A percentile compares a stretch with the other conserved stretches of the same genome.
phyloP scores from a whole-genome alignment of 1,140 invertebrate species.

The Apis laboriosa region DNA sequence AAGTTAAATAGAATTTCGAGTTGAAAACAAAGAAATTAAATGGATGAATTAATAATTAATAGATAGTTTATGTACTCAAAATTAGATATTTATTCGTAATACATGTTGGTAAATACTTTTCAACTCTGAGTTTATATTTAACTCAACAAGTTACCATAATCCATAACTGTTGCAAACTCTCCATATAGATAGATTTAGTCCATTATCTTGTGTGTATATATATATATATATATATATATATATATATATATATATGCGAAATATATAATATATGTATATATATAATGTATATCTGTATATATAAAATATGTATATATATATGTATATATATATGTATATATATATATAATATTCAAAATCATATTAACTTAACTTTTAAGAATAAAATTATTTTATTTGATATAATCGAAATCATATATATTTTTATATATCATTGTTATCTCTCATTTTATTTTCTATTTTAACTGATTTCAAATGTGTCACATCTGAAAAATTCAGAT shows the following conservation, averaged over 20 bases:
- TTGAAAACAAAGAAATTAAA: too few relatives aligned
- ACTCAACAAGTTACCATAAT: slow-evolving; percentile 5
- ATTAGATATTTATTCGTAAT: slow-evolving; percentile 32
- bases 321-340: not conserved
- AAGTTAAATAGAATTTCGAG: not conserved
- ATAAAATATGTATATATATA: not conserved
- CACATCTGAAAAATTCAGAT: not conserved
- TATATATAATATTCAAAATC: too few relatives aligned
- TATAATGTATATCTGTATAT: too few relatives aligned
- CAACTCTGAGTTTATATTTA: slow-evolving; percentile 11
- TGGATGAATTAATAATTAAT: too few relatives aligned
- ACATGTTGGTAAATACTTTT: not conserved
- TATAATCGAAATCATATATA: too few relatives aligned
- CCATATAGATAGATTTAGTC: slow-evolving; percentile 9
- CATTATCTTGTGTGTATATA: slow-evolving; percentile 16
- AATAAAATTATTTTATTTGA: too few relatives aligned
- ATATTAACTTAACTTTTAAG: too few relatives aligned
- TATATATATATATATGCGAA: not conserved
- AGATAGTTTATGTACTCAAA: too few relatives aligned
- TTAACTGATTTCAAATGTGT: not conserved
- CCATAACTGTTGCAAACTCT: slow-evolving; percentile 4
- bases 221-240: too few relatives aligned
- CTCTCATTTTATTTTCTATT: not conserved
- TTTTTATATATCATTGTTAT: too few relatives aligned
- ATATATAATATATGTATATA: too few relatives aligned